A percentile compares a stretch with the other conserved stretches of the same genome.
Evolutionary conservation across 2,113 vertebrate genomes (phyloP).

Genomic region (Eptesicus fuscus): DNA sequence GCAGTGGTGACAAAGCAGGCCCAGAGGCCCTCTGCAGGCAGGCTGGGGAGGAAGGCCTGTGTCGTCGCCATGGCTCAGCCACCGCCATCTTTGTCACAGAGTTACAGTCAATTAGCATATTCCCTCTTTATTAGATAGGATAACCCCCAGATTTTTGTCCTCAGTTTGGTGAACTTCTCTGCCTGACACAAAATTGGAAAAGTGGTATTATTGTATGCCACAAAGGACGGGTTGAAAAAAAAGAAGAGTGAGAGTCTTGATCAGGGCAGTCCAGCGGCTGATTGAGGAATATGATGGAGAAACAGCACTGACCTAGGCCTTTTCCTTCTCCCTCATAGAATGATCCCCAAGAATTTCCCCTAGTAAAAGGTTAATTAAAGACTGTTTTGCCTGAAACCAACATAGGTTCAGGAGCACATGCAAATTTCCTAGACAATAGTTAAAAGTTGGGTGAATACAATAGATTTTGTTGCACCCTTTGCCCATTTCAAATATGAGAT

Average conservation of each 20-base stretch:
- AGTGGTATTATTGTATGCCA: neutral
- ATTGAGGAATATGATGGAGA: neutral
- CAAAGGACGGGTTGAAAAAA: neutral
- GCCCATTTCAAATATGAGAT: neutral
- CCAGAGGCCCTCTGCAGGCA: too few relatives aligned
- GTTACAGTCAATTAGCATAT: too few relatives aligned
- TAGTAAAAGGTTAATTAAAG: neutral
- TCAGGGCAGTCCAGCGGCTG: neutral
- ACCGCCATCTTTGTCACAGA: too few relatives aligned
- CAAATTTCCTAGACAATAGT: neutral
- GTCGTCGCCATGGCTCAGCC: too few relatives aligned
- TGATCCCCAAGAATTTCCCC: neutral
- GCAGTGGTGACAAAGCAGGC: too few relatives aligned
- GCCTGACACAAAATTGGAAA: neutral
- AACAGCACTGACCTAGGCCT: neutral
- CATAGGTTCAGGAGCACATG: neutral
- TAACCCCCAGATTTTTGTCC: neutral
- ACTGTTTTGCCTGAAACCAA: neutral
- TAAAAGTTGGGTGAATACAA: neutral
- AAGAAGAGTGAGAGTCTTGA: neutral
- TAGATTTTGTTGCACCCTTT: neutral
- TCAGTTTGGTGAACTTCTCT: neutral
- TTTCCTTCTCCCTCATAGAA: neutral
- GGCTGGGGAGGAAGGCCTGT: too few relatives aligned
- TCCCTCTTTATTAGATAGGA: too few relatives aligned